Base-by-base conservation (phyloP, 2,113 vertebrate species). In the Vicugna pacos region DNA sequence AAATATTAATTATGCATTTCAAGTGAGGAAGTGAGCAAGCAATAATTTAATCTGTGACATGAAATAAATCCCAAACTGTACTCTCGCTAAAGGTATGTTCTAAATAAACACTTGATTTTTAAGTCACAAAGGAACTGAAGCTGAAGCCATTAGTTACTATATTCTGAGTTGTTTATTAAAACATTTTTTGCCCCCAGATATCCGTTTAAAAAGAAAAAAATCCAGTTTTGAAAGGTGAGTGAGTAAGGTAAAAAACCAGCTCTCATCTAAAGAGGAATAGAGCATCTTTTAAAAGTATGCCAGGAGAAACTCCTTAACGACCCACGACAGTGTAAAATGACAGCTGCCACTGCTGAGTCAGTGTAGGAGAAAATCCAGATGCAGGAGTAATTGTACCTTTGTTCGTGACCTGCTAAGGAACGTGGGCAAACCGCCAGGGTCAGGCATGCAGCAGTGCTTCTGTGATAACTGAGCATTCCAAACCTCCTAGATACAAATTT, bases 1-100 rank as follows among this genome's bases (percentile, higher is more conserved):
- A 98, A 98, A 98, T 98, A 98, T 98, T 98, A 98, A 98, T 98
- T 98, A 98, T 93, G 69, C 92, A 98, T 98, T 98, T 98, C 97
- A 98, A 97, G 81, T 93, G 30, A 97, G 77, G 73, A 89, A 98
- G 98, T 98, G 98, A 98, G 97, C 87, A 97, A 97, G 97, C 98
- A 97, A 98, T 98, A 98, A 98, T 98, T 98, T 97, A 97, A 98
- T 98, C 94, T 96, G 80, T 98, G 97, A 97, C 97, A 97, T 93
- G 91, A 96, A 98, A 98, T 98, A 98, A 98, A 98, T 98, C 95
- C 90, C 96, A 83, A 97, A 98, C 95, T 97, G 16, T 95, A 98
- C 94, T 92, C 88, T 96, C 97, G 97, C 95, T 98, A 92, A 97
- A 98, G 97, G 94, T 89, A 93, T 97, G 98, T 98, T 98, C 83